Percentiles rank a stretch among this genome's conserved stretches.
These are phyloP conservation scores for Seira ritae DNA, from an alignment of 2,888 invertebrate genomes.

Conservation along the genomic window DNA sequence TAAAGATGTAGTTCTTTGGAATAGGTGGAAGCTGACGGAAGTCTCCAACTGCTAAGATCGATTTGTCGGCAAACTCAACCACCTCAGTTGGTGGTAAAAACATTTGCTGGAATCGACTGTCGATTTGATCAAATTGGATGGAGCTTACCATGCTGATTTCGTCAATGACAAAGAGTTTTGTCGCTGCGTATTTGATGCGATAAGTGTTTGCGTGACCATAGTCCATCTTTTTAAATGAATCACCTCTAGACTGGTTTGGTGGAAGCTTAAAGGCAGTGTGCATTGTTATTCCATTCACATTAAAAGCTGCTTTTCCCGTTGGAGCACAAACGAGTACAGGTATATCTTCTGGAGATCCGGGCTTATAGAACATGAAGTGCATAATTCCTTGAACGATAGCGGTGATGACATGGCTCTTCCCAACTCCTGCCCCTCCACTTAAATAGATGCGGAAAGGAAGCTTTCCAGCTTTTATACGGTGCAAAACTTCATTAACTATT, in stretches of 20 bases:
- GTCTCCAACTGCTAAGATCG: constrained; percentile 51
- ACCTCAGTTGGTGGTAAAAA: background rate
- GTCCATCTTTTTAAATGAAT: background rate
- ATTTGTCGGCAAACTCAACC: constrained; percentile 33
- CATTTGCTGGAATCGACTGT: constrained; percentile 30
- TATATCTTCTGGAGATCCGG: background rate
- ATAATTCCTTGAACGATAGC: constrained; percentile 60
- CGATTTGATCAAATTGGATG: constrained; percentile 30
- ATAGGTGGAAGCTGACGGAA: constrained; percentile 70
- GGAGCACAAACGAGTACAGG: constrained; percentile 50
- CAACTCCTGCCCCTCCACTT: constrained; percentile 73
- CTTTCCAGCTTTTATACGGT: constrained; percentile 50
- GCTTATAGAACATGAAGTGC: background rate
- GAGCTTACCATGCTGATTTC: constrained; percentile 60
- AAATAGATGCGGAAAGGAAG: constrained; percentile 71
- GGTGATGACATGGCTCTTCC: constrained; percentile 35
- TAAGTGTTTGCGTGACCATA: constrained; percentile 23
- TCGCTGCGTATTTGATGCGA: background rate
- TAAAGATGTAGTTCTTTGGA: constrained; percentile 33
- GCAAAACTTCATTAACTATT: constrained; percentile 57
- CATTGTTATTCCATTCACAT: too few relatives aligned
- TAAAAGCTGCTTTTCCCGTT: too few relatives aligned
- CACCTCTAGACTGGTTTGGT: constrained; percentile 20
- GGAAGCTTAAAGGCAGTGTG: constrained; percentile 71
- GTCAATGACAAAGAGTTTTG: constrained; percentile 61